A percentile compares a stretch with the other conserved stretches of the same genome.
Conservation (phyloP, 1,140 invertebrate genomes). For the Lucilia sericata region DNA sequence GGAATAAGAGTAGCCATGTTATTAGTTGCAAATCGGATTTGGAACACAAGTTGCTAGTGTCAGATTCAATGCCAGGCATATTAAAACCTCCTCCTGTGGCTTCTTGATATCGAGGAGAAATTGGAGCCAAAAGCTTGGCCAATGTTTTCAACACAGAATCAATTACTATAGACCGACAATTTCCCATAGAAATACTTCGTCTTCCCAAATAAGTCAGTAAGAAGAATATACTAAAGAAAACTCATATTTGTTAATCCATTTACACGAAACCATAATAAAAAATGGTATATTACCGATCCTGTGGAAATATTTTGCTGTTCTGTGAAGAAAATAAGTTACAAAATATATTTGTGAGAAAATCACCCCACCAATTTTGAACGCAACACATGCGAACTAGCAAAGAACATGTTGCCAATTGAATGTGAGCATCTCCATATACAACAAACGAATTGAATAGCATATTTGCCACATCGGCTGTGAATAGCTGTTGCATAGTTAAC, state of each 20-base stretch:
- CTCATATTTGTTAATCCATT: conserved; percentile 28
- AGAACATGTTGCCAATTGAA: conserved; percentile 72
- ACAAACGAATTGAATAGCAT: conserved; percentile 74
- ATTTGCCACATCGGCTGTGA: conserved; percentile 75
- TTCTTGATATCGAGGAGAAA: conserved; percentile 70
- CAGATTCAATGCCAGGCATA: not conserved
- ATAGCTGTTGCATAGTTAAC: conserved; percentile 70
- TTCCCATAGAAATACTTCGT: conserved; percentile 77
- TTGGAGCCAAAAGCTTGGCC: conserved; percentile 71
- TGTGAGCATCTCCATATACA: conserved; percentile 64
- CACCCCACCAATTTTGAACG: conserved; percentile 87
- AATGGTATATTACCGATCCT: conserved; percentile 78
- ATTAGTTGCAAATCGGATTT: conserved; percentile 76
- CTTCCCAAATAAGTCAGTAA: conserved; percentile 87
- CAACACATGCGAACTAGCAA: conserved; percentile 82
- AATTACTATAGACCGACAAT: conserved; percentile 74
- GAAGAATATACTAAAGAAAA: conserved; percentile 81
- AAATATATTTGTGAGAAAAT: conserved; percentile 85
- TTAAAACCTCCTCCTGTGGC: conserved; percentile 70
- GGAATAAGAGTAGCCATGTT: conserved; percentile 83
- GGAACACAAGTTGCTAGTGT: conserved; percentile 50
- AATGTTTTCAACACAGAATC: conserved; percentile 75
- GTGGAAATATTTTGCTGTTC: conserved; percentile 82
- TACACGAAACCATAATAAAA: not conserved
- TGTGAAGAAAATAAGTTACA: conserved; percentile 82